phyloP scores from a whole-genome alignment of 2,113 vertebrate genomes.

The Parotia lawesii region DNA sequence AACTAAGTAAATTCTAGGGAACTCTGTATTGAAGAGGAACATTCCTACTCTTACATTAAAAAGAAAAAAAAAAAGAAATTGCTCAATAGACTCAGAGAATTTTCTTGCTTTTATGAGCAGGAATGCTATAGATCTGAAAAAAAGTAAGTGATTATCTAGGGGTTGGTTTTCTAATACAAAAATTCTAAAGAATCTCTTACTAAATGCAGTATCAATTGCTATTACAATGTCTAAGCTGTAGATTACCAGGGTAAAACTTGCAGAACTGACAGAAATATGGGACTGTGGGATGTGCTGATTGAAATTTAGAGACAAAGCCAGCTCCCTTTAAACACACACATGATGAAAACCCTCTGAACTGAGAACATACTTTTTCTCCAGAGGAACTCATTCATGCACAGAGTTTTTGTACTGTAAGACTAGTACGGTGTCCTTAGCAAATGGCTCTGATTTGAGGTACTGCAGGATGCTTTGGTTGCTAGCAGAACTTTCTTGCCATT shows the following conservation, averaged over 20 bases:
- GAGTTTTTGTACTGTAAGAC: neutral
- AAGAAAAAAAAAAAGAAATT: neutral
- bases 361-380: neutral
- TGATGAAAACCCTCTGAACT: neutral
- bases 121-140: neutral
- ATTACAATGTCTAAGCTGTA: neutral
- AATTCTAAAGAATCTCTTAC: neutral
- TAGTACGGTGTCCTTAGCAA: neutral
- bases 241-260: neutral
- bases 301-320: neutral
- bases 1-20: neutral
- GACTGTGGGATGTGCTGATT: neutral
- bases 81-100: neutral
- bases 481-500: neutral
- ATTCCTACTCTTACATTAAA: neutral
- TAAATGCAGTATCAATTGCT: neutral
- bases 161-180: neutral
- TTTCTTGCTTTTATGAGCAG: neutral
- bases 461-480: neutral
- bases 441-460: neutral
- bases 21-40: neutral
- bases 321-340: neutral
- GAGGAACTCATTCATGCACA: neutral
- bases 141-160: neutral
- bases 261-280: neutral